These are phyloP conservation scores for Calephelis virginiensis DNA, from an alignment of 1,140 invertebrate genomes.

Conservation along the genomic window DNA sequence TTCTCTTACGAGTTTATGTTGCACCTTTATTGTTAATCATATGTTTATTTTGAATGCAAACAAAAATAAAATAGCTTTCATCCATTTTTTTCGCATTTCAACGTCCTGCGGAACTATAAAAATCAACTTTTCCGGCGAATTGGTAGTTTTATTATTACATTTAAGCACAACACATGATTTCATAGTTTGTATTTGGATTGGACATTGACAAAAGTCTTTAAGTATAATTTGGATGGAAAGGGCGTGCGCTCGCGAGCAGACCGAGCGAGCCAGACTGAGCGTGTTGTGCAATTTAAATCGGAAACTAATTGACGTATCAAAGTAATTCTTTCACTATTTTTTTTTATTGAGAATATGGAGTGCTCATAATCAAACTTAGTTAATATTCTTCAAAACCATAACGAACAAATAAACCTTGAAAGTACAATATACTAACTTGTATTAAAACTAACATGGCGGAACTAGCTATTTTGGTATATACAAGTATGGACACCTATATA, in stretches of 20 bases:
- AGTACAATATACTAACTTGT: no score
- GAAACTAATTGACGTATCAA: conserved; percentile 3
- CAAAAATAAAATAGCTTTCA: conserved; percentile 25
- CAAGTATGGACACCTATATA: not conserved
- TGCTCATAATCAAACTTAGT: no score
- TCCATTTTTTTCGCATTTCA: conserved; percentile 26
- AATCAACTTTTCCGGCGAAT: conserved; percentile 27
- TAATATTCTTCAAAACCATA: no score
- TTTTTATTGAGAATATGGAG: no score
- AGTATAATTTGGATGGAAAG: not conserved
- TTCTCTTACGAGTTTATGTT: no score
- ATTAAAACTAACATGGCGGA: no score
- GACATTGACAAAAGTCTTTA: conserved; percentile 22
- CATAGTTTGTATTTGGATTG: conserved; percentile 29
- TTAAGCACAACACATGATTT: conserved; percentile 30
- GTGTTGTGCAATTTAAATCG: conserved; percentile 19
- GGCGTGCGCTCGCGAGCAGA: conserved; percentile 19
- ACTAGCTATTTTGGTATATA: no score
- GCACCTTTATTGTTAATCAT: no score
- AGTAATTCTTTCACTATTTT: conserved; percentile 3
- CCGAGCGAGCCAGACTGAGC: conserved; percentile 23
- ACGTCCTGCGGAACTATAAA: conserved; percentile 24
- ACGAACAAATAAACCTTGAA: no score
- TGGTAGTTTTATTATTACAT: conserved; percentile 24
- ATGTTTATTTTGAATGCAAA: no score